Conservation (phyloP, 2,797 vertebrate genomes). For the Anomalospiza imberbis region DNA sequence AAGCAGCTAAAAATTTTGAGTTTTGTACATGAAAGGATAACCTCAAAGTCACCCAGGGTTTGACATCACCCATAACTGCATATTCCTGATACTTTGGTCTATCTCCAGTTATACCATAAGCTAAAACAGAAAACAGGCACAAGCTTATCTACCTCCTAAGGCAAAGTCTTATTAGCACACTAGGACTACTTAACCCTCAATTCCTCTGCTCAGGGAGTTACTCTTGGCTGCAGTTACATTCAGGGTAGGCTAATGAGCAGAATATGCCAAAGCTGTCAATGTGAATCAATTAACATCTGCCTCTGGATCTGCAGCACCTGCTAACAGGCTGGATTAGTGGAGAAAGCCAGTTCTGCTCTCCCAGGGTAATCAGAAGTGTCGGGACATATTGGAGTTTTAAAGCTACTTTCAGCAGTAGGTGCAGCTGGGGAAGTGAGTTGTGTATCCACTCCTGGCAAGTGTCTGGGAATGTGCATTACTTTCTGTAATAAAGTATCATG, state of each 20-base stretch:
- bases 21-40: not conserved
- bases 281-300: constrained; percentile 49
- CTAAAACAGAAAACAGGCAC: not conserved
- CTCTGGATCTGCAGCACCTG: constrained; percentile 44
- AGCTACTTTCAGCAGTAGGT: not conserved
- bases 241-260: not conserved
- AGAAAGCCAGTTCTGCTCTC: not conserved
- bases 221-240: not conserved
- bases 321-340: not conserved
- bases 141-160: not conserved
- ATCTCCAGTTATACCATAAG: not conserved
- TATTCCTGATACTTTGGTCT: not conserved
- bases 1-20: not conserved
- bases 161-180: not conserved
- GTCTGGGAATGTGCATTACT: not conserved
- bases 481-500: not conserved
- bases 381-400: constrained; percentile 2
- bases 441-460: not conserved
- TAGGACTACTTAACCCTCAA: not conserved
- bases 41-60: not conserved
- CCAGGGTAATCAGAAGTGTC: not conserved
- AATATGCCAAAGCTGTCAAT: not conserved
- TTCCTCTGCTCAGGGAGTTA: not conserved
- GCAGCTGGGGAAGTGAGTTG: not conserved
- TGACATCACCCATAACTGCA: not conserved